Evolutionary conservation across 2,113 vertebrate species (phyloP).

Genomic region (Athene cunicularia): DNA sequence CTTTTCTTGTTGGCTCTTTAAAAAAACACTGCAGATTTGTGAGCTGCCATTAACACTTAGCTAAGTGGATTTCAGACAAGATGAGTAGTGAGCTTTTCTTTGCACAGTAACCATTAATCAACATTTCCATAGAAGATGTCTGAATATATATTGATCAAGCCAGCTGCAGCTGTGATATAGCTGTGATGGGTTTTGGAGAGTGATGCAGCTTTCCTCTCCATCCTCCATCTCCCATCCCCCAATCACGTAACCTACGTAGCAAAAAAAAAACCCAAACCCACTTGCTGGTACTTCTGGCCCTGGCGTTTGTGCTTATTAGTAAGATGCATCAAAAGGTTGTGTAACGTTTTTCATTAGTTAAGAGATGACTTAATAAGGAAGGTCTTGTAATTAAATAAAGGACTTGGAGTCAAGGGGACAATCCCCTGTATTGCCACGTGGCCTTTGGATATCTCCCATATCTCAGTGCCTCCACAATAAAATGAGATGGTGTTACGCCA

Average conservation of each 20-base stretch:
- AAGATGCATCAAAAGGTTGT: not conserved
- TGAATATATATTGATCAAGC: slow-evolving; percentile 32
- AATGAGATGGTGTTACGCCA: not conserved
- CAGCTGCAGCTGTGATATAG: slow-evolving; percentile 31
- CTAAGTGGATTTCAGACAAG: not conserved
- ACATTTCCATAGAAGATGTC: not conserved
- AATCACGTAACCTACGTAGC: fast-evolving
- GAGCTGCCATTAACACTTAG: not conserved
- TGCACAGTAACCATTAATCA: not conserved
- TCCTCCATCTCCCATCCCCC: not conserved
- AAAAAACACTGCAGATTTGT: not conserved
- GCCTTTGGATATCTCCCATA: not conserved
- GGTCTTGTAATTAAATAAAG: not conserved
- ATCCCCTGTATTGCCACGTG: not conserved
- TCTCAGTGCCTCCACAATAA: not conserved
- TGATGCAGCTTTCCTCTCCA: not conserved
- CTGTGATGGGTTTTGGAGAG: not conserved
- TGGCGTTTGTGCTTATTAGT: not conserved
- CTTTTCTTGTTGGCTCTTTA: not conserved
- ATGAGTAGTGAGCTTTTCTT: not conserved
- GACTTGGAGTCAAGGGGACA: not conserved
- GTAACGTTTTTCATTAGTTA: not conserved
- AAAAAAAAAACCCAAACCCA: not conserved
- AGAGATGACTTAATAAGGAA: not conserved
- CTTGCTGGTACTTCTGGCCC: not conserved